Conservation (phyloP, 2,113 vertebrate species). For the Pseudonaja textilis region DNA sequence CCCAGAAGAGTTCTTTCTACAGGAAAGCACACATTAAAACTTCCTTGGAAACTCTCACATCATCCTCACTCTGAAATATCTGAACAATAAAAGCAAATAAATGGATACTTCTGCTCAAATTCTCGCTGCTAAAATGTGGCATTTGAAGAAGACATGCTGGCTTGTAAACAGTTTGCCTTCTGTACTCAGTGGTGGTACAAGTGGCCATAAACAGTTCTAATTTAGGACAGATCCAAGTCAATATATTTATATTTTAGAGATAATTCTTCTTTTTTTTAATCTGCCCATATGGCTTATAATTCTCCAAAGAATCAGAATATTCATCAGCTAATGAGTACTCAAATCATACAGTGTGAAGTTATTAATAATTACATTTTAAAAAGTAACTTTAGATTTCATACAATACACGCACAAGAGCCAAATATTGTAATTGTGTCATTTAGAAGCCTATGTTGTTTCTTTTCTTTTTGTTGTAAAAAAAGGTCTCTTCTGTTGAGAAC, state of each 20-base stretch:
- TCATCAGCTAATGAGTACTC: neutral
- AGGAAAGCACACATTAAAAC: neutral
- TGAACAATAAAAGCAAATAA: neutral
- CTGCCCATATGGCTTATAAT: neutral
- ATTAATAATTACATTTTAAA: neutral
- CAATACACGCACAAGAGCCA: neutral
- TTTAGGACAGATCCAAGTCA: neutral
- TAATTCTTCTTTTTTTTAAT: neutral
- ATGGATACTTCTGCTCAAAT: neutral
- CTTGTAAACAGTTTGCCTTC: neutral
- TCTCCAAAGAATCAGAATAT: neutral
- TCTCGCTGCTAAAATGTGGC: neutral
- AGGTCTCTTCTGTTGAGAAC: neutral
- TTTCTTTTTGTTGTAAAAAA: neutral
- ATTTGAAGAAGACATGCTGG: neutral
- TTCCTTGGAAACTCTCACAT: neutral
- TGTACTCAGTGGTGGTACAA: neutral
- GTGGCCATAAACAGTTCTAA: neutral
- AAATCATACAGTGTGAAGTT: neutral
- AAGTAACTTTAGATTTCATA: neutral
- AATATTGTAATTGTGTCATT: neutral
- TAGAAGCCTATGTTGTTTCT: neutral
- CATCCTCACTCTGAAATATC: neutral
- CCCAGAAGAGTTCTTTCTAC: neutral
- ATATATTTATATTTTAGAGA: neutral